Base-by-base conservation (phyloP, 1,140 invertebrate species). In the Macrobrachium rosenbergii region DNA sequence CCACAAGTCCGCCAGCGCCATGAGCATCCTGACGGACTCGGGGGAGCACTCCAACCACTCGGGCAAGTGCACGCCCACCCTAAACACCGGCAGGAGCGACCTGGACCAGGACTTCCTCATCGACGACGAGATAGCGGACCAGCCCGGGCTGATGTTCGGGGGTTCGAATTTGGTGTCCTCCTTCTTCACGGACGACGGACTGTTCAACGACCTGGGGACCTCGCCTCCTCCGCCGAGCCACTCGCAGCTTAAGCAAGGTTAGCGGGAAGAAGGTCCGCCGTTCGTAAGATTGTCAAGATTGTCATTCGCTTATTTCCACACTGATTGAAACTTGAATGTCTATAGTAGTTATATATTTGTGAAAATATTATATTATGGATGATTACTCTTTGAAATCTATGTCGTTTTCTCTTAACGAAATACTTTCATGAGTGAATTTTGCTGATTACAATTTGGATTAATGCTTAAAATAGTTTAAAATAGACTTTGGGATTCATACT, bases 41-140 rank as follows among this genome's bases (percentile, higher is more conserved):
- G 60, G 58, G 16, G 86, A 88, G 12, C 60, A 58, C 28, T 86
- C 78, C n/a, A 81, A 67, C 3, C 16, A 21, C n/a, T 89, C 88
- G 0, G 88, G 88, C 5, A 89, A 76, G 64, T 89, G 88, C 62
- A 89, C 88, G 8, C 88, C 88, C 11, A 63, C 73, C 10, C 17
- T 89, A 23, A 85, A 37, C 17, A 67, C 80, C 17, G 83, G 77
- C 6, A 94, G 96, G 82, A 94, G 94, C 8, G 94, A 95, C 86
- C 94, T 94, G 73, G 95, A 95, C 64, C 93, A 95, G 82, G 94
- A 95, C 90, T 95, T 94, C 92, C 94, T 96, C 67, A 96, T 96
- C 88, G 97, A 98, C 90, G 97, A 98, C 90, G 97, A 98, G 92
- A 97, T 97, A 75, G 96, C 96, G 16, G 97, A 98, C 92, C 97